Evolutionary conservation across 2,888 invertebrate genomes (phyloP).

Genomic region (Physocephala rufipes): DNA sequence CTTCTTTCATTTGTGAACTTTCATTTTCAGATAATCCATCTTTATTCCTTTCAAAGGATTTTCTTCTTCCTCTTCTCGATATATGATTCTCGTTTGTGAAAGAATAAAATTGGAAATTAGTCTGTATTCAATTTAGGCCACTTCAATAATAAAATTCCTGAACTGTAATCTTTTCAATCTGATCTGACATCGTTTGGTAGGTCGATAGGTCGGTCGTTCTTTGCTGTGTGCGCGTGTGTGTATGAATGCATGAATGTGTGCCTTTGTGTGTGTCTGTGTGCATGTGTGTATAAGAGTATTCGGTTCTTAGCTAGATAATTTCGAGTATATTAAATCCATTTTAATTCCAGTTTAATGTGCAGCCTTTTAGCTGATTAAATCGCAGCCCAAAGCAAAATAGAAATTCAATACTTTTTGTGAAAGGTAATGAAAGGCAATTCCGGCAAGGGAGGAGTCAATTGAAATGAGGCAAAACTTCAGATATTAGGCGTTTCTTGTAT

Average conservation of each 20-base stretch:
- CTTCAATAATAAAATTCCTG: conserved; percentile 2
- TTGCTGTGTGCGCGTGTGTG: background rate
- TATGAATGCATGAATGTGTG: too few relatives aligned
- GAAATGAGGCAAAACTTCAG: too few relatives aligned
- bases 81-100: too few relatives aligned
- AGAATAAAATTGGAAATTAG: background rate
- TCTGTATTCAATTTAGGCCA: conserved; percentile 4
- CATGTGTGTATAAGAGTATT: background rate
- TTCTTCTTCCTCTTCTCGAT: too few relatives aligned
- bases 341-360: conserved; percentile 8
- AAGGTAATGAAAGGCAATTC: too few relatives aligned
- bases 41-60: background rate
- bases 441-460: background rate
- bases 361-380: conserved; percentile 21
- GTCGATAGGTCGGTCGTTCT: too few relatives aligned
- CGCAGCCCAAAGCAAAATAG: conserved; percentile 8
- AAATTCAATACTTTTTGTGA: background rate
- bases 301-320: too few relatives aligned
- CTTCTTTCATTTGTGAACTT: background rate
- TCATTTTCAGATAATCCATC: conserved; percentile 7
- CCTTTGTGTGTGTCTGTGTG: background rate
- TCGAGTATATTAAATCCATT: background rate
- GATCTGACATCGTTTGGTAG: too few relatives aligned
- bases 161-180: background rate
- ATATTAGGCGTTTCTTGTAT: too few relatives aligned